Percentiles rank a stretch among this genome's conserved stretches.
Conservation (phyloP, 2,113 vertebrate genomes). For the Notechis scutatus region DNA sequence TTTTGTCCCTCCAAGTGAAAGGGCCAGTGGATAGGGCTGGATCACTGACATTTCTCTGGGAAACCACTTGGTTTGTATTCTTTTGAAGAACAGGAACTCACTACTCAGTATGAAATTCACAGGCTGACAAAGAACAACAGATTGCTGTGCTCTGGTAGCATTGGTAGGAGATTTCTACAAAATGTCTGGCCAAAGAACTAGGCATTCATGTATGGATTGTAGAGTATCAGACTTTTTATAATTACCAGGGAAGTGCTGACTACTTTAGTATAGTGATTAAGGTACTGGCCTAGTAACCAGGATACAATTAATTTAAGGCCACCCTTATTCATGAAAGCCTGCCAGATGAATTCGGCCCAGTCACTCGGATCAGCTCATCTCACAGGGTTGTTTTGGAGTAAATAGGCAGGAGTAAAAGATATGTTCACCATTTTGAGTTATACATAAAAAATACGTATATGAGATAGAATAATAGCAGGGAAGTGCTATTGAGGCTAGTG, state of each 20-base stretch:
- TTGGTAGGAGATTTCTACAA: background rate
- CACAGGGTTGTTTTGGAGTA: background rate
- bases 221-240: background rate
- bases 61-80: background rate
- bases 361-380: background rate
- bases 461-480: background rate
- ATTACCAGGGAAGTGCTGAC: background rate
- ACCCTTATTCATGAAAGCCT: background rate
- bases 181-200: background rate
- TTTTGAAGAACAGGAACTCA: background rate
- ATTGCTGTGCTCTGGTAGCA: background rate
- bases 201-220: background rate
- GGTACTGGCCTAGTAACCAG: background rate
- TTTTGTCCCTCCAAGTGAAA: background rate
- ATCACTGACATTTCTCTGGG: background rate
- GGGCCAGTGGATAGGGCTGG: background rate
- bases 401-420: background rate
- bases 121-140: background rate
- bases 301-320: background rate
- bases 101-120: background rate
- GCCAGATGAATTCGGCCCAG: background rate
- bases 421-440: background rate
- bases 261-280: background rate
- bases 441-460: background rate
- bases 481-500: background rate